These are phyloP conservation scores for Smutsia temminckii DNA, from an alignment of 2,797 vertebrate genomes.

Conservation along the genomic window DNA sequence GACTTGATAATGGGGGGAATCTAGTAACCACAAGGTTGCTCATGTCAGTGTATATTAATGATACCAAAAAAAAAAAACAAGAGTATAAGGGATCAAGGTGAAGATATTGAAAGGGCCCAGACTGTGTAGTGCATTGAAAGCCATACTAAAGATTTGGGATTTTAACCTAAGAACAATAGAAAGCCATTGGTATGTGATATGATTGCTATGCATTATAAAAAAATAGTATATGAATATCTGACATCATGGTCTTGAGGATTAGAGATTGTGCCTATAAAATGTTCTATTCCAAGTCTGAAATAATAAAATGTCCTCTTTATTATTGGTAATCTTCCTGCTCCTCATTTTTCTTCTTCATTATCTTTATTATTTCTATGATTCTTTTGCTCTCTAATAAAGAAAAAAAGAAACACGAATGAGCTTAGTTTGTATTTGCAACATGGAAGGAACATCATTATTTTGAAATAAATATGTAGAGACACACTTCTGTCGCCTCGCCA, in stretches of 20 bases:
- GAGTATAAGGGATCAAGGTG: too few species aligned
- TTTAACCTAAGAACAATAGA: too few species aligned
- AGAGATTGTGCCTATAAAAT: neutral
- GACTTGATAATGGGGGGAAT: too few species aligned
- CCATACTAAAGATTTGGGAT: too few species aligned
- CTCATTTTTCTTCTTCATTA: neutral
- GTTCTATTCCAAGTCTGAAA: neutral
- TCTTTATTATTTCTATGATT: neutral
- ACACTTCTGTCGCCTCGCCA: constrained; percentile 41
- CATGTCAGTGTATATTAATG: too few species aligned
- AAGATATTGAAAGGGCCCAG: too few species aligned
- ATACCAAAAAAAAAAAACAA: too few species aligned
- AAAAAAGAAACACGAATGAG: neutral
- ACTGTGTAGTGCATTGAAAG: too few species aligned
- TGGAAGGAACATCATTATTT: constrained; percentile 12
- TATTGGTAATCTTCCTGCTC: neutral
- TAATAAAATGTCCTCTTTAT: neutral
- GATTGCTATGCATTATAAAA: too few species aligned
- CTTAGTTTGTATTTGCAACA: constrained; percentile 18
- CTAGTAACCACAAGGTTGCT: too few species aligned
- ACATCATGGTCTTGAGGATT: neutral
- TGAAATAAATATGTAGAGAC: constrained; percentile 52
- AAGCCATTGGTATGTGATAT: too few species aligned
- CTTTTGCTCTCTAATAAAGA: neutral
- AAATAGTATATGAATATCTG: neutral